These are phyloP conservation scores for Leptodactylus fallax DNA, from an alignment of 2,797 vertebrate genomes.

Conservation along the genomic window DNA sequence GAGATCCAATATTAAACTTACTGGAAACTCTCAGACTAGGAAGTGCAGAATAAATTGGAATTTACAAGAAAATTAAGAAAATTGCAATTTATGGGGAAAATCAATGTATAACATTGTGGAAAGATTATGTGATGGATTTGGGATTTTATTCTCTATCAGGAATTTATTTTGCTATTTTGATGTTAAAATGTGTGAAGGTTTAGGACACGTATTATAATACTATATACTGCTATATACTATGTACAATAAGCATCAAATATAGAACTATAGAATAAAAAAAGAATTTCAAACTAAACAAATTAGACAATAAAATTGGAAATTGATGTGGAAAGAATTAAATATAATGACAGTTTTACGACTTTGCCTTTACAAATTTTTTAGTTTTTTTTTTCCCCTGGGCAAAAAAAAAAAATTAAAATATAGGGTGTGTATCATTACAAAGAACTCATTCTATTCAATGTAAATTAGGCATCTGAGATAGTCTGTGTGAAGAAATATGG, in stretches of 20 bases:
- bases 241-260: not conserved
- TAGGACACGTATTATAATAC: too few species aligned
- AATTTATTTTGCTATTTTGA: not conserved
- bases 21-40: not conserved
- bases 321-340: not conserved
- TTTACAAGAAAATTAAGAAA: not conserved
- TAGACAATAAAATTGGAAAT: not conserved
- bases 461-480: not conserved
- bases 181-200: not conserved
- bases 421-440: not conserved
- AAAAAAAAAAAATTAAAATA: too few species aligned
- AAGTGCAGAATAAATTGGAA: not conserved
- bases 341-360: not conserved
- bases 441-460: not conserved
- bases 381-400: not conserved
- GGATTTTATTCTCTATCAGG: not conserved
- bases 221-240: not conserved
- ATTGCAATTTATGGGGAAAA: not conserved
- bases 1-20: not conserved
- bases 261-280: too few species aligned
- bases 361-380: too few species aligned
- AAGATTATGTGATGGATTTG: not conserved
- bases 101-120: not conserved
- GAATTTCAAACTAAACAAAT: too few species aligned
- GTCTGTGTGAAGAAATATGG: not conserved